Conservation (phyloP, 2,113 vertebrate species). For the Tapirus terrestris region DNA sequence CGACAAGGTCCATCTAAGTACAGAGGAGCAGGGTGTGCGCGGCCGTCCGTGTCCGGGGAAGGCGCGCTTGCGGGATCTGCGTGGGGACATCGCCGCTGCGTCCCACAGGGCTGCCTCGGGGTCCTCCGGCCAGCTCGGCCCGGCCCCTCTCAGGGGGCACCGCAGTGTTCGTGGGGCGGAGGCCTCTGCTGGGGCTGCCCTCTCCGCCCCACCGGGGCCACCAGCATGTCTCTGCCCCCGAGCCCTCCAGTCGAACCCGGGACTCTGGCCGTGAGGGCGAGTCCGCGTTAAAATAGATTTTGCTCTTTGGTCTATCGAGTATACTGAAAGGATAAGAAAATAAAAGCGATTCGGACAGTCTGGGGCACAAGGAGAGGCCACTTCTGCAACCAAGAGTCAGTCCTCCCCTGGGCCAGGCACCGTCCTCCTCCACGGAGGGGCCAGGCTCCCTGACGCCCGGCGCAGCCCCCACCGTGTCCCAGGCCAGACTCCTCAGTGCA, state of each 20-base stretch:
- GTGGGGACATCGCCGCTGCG: not conserved
- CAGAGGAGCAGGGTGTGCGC: slow-evolving; percentile 89
- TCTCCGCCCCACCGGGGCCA: slow-evolving; percentile 78
- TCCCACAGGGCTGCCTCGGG: slow-evolving; percentile 47
- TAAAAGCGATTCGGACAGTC: slow-evolving; percentile 95
- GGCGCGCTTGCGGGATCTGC: fast-evolving
- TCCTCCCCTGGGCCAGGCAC: slow-evolving; percentile 84
- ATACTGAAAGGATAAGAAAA: slow-evolving; percentile 93
- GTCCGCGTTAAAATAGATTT: slow-evolving; percentile 89
- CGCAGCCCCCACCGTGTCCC: slow-evolving; percentile 73
- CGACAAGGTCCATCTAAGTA: slow-evolving; percentile 89
- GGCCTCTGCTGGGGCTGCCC: slow-evolving; percentile 67
- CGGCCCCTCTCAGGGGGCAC: slow-evolving; percentile 60
- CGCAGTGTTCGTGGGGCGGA: slow-evolving; percentile 74
- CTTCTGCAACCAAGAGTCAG: slow-evolving; percentile 78
- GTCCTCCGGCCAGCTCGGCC: slow-evolving; percentile 75
- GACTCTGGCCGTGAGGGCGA: slow-evolving; percentile 83
- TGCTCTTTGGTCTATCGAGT: slow-evolving; percentile 99
- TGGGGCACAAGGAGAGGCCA: slow-evolving; percentile 88
- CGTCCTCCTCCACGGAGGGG: slow-evolving; percentile 61
- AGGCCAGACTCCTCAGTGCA: slow-evolving; percentile 79
- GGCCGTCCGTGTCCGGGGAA: slow-evolving; percentile 63
- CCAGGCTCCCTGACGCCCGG: slow-evolving; percentile 84
- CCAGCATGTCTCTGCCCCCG: slow-evolving; percentile 78
- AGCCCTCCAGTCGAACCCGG: slow-evolving; percentile 78